phyloP scores from a whole-genome alignment of 2,113 vertebrate species.

The Actinemys pallida region DNA sequence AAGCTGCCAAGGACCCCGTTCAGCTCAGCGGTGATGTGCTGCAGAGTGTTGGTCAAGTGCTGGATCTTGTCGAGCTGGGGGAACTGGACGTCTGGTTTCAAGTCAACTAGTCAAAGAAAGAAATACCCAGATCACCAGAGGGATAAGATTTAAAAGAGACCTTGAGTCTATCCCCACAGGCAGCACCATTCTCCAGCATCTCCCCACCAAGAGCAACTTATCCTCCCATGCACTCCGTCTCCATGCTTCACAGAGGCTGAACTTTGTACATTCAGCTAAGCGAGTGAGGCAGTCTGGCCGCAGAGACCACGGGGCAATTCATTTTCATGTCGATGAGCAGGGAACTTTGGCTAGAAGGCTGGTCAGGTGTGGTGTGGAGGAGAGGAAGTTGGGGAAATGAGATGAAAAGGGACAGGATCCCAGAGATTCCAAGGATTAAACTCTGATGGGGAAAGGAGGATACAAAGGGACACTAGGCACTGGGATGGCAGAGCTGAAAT shows the following conservation, averaged over 20 bases:
- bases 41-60: slow-evolving; percentile 84
- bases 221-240: accelerated
- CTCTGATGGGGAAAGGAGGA: not conserved
- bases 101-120: slow-evolving; percentile 8
- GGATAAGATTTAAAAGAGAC: not conserved
- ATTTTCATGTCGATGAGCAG: accelerated
- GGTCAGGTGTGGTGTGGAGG: accelerated
- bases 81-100: not conserved
- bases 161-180: not conserved
- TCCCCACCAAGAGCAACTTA: not conserved
- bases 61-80: slow-evolving; percentile 82
- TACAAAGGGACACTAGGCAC: not conserved
- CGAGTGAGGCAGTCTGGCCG: not conserved
- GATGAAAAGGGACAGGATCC: not conserved
- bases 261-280: accelerated
- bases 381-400: not conserved
- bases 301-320: not conserved
- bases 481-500: not conserved
- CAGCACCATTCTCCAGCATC: not conserved
- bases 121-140: not conserved
- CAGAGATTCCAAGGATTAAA: not conserved
- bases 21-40: slow-evolving; percentile 87
- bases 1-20: slow-evolving; percentile 82
- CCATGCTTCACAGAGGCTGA: not conserved
- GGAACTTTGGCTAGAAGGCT: not conserved